Conservation (phyloP, 2,113 vertebrate genomes). For the Castor canadensis region DNA sequence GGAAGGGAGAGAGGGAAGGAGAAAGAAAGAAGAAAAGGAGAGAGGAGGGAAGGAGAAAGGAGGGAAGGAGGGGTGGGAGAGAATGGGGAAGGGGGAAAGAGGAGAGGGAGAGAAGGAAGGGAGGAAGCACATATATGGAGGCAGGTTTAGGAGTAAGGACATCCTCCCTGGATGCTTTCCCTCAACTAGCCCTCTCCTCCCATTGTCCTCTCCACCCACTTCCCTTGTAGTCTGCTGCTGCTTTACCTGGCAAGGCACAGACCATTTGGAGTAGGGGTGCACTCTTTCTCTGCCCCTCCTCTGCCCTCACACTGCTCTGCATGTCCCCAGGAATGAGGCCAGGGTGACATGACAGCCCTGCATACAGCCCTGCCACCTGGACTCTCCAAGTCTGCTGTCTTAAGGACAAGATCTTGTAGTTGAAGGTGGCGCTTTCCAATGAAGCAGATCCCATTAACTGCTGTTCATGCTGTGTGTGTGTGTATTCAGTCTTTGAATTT, state of each 20-base stretch:
- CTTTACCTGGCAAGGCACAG: not conserved
- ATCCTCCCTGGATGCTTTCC: not conserved
- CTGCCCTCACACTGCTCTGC: not conserved
- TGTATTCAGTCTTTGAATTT: not conserved
- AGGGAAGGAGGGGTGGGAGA: not conserved
- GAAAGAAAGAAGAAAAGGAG: not conserved
- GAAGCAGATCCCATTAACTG: not conserved
- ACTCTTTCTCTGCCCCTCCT: not conserved
- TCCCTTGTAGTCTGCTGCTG: not conserved
- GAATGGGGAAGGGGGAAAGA: not conserved
- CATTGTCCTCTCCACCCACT: not conserved
- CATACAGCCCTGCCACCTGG: accelerated
- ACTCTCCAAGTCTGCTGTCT: not conserved
- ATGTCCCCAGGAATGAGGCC: accelerated
- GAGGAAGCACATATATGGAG: accelerated
- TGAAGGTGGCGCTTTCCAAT: not conserved
- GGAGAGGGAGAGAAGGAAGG: not conserved
- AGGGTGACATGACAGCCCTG: not conserved
- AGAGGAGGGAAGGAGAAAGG: not conserved
- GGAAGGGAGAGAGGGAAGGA: not conserved
- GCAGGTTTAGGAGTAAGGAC: not conserved
- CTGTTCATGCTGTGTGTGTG: not conserved
- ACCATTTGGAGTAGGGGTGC: not conserved
- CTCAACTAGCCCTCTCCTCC: no score
- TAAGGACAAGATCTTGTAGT: not conserved